Percentiles rank a stretch among this genome's conserved stretches.
Conservation (phyloP, 2,888 invertebrate species). For the Phragmatobia fuliginosa region DNA sequence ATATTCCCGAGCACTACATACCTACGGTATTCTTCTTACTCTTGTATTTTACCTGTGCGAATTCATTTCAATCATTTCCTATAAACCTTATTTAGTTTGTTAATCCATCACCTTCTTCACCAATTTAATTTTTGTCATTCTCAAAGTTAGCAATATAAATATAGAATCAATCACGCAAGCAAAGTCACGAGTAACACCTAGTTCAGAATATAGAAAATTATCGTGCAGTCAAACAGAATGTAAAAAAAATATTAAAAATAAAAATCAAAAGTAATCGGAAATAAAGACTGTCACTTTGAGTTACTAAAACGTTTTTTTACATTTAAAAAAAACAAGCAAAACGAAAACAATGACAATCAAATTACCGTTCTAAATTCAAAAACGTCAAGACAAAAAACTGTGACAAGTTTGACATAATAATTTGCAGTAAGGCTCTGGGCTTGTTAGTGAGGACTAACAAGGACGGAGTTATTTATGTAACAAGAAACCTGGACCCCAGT, state of each 20-base stretch:
- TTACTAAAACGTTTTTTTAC: neutral
- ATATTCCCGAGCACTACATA: constrained; percentile 40
- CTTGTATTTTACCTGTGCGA: constrained; percentile 46
- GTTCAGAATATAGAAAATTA: neutral
- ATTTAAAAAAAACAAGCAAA: neutral
- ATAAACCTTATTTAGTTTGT: constrained; percentile 47
- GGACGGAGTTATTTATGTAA: constrained; percentile 45
- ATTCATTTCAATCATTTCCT: constrained; percentile 43
- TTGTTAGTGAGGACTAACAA: constrained; percentile 38
- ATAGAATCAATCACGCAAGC: neutral
- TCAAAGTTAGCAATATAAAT: neutral
- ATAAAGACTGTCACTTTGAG: neutral
- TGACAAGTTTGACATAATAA: constrained; percentile 45
- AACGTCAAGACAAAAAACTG: constrained; percentile 24
- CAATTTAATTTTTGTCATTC: too few relatives aligned
- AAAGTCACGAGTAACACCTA: neutral
- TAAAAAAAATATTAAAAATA: neutral
- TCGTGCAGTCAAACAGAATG: neutral
- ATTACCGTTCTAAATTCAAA: constrained; percentile 28
- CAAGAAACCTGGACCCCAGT: constrained; percentile 36
- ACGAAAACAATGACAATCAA: neutral
- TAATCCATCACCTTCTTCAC: too few relatives aligned
- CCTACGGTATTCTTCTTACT: constrained; percentile 27
- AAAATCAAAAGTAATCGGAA: neutral
- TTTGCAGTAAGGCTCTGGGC: constrained; percentile 39